Evolutionary conservation across 2,113 vertebrate genomes (phyloP), one percentile per base, ranked within the genome.

Genomic region (Gopherus evgoodei): DNA sequence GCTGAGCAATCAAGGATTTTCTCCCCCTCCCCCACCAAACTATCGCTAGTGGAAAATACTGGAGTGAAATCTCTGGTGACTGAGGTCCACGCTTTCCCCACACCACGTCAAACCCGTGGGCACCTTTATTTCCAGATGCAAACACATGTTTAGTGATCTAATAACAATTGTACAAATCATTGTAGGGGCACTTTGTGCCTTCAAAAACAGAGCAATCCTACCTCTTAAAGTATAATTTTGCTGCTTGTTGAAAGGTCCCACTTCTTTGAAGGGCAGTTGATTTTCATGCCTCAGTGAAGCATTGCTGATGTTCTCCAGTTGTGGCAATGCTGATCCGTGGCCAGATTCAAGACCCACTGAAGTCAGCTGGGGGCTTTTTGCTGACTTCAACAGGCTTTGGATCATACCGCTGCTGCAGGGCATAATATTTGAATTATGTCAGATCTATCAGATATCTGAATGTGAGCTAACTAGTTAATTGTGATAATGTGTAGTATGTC

Each of bases 191-290:
- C 59, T 13, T 81, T 93, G 65, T 38, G 92, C 90, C 86, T 95
- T 91, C 88, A 93, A 38, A 80, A 89, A 85, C 91, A 90, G 92
- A 90, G 90, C 97, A 95, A 83, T 88, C 76, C 94, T 31, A 17
- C 59, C 89, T 87, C 95, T 29, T 75, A 49, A 75, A 92, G 90
- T 21, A 25, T 12, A 91, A 82, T 93, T 97, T 96, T 97, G 97
- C 95, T 54, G 93, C 94, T 91, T 95, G 97, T 59, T 96, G 95
- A 95, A 96, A 96, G 91, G 96, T 88, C 38, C 97, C 94, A 76
- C 95, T 96, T 90, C 96, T 96, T 93, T 65, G 72, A 86, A 80
- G 65, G n/a, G 65, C 19, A 38, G n/a, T 72, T 72, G 65, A 72
- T 72, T 72, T 38, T 72, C n/a, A 72, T 72, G 65, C 65, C 17